Conservation (phyloP, 2,113 vertebrate genomes). For the Chloroceryle aenea region DNA sequence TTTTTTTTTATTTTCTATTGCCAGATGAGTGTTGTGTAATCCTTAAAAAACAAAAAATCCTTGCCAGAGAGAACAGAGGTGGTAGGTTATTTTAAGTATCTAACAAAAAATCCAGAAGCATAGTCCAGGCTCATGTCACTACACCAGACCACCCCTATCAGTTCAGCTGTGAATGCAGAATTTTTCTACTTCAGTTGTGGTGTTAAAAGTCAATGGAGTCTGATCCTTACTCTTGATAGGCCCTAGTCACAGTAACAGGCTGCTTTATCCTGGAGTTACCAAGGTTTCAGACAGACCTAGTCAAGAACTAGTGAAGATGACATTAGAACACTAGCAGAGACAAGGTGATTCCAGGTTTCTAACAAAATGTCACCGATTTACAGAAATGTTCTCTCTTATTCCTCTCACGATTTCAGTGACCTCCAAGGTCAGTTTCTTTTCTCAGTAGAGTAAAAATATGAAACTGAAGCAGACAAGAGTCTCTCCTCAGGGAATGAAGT, state of each 20-base stretch:
- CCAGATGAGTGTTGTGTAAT: not conserved
- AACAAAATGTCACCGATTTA: not conserved
- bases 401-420: not conserved
- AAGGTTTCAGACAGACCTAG: not conserved
- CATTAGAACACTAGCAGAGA: not conserved
- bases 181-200: not conserved
- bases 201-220: not conserved
- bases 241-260: not conserved
- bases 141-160: not conserved
- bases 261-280: not conserved
- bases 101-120: not conserved
- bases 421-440: not conserved
- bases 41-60: not conserved
- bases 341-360: not conserved
- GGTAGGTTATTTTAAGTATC: not conserved
- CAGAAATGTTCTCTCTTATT: not conserved
- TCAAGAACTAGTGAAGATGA: not conserved
- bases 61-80: not conserved
- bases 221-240: not conserved
- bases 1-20: not conserved
- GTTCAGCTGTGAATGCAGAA: not conserved
- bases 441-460: not conserved
- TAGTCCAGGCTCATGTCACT: not conserved
- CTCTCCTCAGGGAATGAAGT: not conserved
- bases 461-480: not conserved